Conservation (phyloP, 2,888 invertebrate genomes). For the Rhorus exstirpatorius region DNA sequence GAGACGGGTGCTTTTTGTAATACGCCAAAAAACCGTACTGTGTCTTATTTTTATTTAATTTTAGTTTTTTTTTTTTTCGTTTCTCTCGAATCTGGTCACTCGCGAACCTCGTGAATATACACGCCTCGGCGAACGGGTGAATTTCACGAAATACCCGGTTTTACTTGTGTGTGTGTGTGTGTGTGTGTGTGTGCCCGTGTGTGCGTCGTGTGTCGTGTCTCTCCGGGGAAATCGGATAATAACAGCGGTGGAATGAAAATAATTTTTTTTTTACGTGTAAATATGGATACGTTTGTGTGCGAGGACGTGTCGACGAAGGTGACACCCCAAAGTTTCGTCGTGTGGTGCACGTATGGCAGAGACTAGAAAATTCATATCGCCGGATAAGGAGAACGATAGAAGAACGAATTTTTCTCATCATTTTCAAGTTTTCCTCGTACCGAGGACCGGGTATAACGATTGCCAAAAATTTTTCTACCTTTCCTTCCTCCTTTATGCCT, state of each 20-base stretch:
- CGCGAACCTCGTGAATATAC: too few relatives aligned
- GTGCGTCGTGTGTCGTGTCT: neutral
- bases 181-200: constrained; percentile 23
- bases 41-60: neutral
- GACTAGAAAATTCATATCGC: constrained; percentile 75
- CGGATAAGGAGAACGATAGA: constrained; percentile 76
- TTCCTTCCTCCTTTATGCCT: neutral
- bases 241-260: constrained; percentile 27
- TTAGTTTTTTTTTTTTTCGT: too few relatives aligned
- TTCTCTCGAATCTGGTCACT: too few relatives aligned
- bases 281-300: constrained; percentile 79
- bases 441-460: constrained; percentile 34
- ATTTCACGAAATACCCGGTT: constrained; percentile 39
- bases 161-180: constrained; percentile 24
- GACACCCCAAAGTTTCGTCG: constrained; percentile 82
- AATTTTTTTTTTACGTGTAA: constrained; percentile 72
- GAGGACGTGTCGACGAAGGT: constrained; percentile 80
- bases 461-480: constrained; percentile 39
- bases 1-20: constrained; percentile 64
- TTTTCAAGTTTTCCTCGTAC: constrained; percentile 7
- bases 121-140: neutral
- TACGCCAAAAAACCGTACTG: constrained; percentile 33
- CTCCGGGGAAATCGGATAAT: constrained; percentile 25
- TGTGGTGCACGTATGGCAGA: constrained; percentile 83
- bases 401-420: constrained; percentile 11